Conservation (phyloP, 2,113 vertebrate genomes). For the Atherinomorus stipes region DNA sequence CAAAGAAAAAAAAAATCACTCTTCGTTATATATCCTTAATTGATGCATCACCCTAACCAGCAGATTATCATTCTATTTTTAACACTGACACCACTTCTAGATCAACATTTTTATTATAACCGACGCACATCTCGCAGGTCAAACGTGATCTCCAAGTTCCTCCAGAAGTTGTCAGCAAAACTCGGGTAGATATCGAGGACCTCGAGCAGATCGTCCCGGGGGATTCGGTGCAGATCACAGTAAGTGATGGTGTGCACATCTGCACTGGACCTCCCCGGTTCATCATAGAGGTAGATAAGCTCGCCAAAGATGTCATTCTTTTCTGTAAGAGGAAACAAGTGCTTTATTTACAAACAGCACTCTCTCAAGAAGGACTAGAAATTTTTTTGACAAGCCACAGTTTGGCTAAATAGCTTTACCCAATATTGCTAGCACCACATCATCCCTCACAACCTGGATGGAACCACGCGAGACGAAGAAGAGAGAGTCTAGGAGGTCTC, state of each 20-base stretch:
- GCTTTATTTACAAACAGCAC: neutral
- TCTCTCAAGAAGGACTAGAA: neutral
- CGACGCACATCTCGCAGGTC: conserved; percentile 92
- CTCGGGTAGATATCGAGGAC: conserved; percentile 94
- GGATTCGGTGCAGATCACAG: conserved; percentile 95
- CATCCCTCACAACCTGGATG: conserved; percentile 91
- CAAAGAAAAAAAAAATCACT: neutral
- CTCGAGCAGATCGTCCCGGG: conserved; percentile 92
- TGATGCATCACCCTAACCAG: neutral
- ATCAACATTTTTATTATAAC: neutral
- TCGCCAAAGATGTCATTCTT: conserved; percentile 97
- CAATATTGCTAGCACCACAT: conserved; percentile 92
- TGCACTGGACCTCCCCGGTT: conserved; percentile 91
- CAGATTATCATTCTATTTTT: neutral
- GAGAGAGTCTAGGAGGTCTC: conserved; percentile 92
- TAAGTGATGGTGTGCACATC: conserved; percentile 93
- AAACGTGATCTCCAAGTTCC: conserved; percentile 94
- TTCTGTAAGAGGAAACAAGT: conserved; percentile 76
- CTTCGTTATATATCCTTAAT: neutral
- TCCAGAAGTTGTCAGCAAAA: conserved; percentile 96
- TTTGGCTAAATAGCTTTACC: conserved; percentile 76
- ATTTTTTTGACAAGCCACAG: neutral
- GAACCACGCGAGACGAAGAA: conserved; percentile 96
- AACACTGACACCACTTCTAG: neutral
- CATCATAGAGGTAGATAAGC: conserved; percentile 88